Conservation (phyloP, 2,888 invertebrate species). For the Netelia melanura region DNA sequence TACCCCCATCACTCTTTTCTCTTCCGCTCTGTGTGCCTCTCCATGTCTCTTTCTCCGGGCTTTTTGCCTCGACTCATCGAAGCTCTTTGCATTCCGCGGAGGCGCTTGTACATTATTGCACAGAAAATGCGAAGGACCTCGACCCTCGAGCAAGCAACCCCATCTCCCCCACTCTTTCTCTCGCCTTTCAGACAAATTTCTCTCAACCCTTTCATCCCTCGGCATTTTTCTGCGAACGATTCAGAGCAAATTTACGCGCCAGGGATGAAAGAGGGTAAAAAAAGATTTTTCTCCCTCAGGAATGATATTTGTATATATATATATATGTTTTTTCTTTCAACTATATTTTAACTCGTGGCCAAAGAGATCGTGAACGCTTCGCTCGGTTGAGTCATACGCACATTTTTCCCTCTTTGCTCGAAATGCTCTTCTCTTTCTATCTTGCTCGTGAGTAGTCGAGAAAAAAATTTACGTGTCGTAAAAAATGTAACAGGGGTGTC, state of each 20-base stretch:
- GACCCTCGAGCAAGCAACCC: conserved; percentile 1
- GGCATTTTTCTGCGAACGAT: conserved; percentile 6
- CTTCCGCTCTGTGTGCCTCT: conserved; percentile 11
- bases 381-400: not conserved
- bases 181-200: conserved; percentile 37
- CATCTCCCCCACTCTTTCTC: not conserved
- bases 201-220: conserved; percentile 49
- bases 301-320: not conserved
- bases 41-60: conserved; percentile 2
- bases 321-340: not conserved
- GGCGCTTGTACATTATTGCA: not conserved
- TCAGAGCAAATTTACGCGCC: conserved; percentile 49
- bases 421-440: not conserved
- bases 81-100: conserved; percentile 33
- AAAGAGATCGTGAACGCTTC: not conserved
- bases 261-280: conserved; percentile 14
- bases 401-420: not conserved
- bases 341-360: not conserved
- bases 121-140: conserved; percentile 1
- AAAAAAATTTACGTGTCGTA: not conserved
- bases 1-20: not conserved
- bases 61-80: conserved; percentile 28
- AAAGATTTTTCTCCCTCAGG: conserved; percentile 9
- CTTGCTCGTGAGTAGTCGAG: not conserved
- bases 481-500: conserved; percentile 23